Percentiles rank a stretch among this genome's conserved stretches.
Conservation (phyloP, 2,113 vertebrate genomes). For the Pangasianodon gigas region DNA sequence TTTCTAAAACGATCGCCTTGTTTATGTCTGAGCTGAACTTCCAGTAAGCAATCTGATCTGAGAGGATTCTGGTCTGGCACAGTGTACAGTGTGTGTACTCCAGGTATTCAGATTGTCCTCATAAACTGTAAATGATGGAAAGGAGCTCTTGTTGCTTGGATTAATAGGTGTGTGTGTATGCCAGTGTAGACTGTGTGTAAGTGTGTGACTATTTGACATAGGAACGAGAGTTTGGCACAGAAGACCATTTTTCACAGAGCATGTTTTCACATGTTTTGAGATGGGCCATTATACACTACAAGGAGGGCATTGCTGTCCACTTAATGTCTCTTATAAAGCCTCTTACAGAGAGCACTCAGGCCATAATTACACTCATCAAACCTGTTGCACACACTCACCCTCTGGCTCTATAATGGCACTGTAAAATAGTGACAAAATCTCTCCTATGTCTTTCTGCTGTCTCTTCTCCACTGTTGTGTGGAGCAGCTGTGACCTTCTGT, state of each 20-base stretch:
- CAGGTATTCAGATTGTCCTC: neutral
- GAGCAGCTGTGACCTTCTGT: conserved; percentile 58
- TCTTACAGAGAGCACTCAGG: conserved; percentile 5
- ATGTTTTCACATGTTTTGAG: neutral
- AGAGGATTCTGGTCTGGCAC: neutral
- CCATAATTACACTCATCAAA: conserved; percentile 13
- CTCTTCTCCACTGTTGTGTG: conserved; percentile 5
- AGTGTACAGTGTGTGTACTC: neutral
- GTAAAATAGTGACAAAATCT: conserved; percentile 27
- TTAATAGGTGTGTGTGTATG: conserved; percentile 25
- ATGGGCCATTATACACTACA: conserved; percentile 5
- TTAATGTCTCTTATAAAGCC: conserved; percentile 37
- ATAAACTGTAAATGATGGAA: conserved; percentile 33
- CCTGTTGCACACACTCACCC: neutral
- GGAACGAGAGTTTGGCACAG: conserved; percentile 27
- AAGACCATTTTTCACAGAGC: conserved; percentile 1
- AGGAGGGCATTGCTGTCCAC: conserved; percentile 14
- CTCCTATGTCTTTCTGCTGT: neutral
- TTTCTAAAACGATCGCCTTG: neutral
- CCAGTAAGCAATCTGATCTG: conserved; percentile 9
- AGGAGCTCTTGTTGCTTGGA: conserved; percentile 28
- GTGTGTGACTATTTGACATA: conserved; percentile 16
- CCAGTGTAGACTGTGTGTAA: conserved; percentile 22
- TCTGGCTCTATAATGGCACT: neutral
- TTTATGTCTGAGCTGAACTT: neutral